These are phyloP conservation scores for Paramormyrops hopkinsi DNA, from an alignment of 2,797 vertebrate species.

Conservation along the genomic window DNA sequence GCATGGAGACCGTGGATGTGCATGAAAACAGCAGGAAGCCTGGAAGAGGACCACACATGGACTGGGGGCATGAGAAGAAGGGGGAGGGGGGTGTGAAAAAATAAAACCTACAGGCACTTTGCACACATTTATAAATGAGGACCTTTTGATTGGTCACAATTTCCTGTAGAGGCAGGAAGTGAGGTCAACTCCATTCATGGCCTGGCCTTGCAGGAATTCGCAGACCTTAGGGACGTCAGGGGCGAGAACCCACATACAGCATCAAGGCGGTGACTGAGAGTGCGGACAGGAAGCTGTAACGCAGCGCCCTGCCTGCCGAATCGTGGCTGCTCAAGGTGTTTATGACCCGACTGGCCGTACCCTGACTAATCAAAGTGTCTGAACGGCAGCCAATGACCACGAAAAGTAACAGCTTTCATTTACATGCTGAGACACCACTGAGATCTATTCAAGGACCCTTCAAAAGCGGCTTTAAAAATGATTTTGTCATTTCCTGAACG, in stretches of 20 bases:
- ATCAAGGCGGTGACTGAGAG: slow-evolving; percentile 34
- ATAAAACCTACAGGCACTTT: slow-evolving; percentile 22
- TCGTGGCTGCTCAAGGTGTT: not conserved
- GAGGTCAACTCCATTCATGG: slow-evolving; percentile 44
- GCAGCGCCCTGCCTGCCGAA: not conserved
- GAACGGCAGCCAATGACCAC: not conserved
- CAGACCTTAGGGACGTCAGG: slow-evolving; percentile 44
- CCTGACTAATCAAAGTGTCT: not conserved
- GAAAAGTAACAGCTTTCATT: not conserved
- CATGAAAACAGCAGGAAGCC: not conserved
- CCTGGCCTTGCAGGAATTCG: slow-evolving; percentile 43
- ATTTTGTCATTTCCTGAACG: not conserved
- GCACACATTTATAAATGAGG: slow-evolving; percentile 36
- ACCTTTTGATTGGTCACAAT: slow-evolving; percentile 38
- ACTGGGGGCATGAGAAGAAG: not conserved
- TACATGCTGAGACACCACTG: not conserved
- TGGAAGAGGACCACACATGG: not conserved
- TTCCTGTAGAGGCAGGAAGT: slow-evolving; percentile 50
- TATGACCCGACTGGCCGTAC: not conserved
- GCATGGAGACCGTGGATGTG: not conserved
- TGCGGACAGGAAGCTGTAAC: not conserved
- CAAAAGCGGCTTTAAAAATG: not conserved
- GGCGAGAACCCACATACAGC: slow-evolving; percentile 40
- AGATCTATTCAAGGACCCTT: not conserved
- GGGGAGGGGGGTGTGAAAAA: not conserved